Base-by-base conservation (phyloP, 2,113 vertebrate genomes). In the Centrocercus urophasianus region DNA sequence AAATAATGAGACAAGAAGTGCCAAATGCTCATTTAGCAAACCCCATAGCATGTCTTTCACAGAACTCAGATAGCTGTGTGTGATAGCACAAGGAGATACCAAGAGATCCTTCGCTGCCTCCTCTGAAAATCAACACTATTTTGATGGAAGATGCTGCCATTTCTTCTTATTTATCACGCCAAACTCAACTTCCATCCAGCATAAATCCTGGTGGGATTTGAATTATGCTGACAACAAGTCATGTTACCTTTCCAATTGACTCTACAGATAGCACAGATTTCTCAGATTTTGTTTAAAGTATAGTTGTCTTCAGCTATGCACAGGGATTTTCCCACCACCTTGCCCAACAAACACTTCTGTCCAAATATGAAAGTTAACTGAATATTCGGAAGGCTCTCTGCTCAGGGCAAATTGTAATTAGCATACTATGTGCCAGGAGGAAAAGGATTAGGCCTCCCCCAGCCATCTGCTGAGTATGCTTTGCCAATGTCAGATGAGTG, bases 401-500 rank as follows among this genome's bases (percentile, higher is more conserved):
- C 89, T 70, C 36, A 85, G 85, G 78, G 81, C 81, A 91, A 22
- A 48, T 11, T 75, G 47, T 74, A 85, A 90, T 93, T 79, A 80
- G 56, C 59, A 84, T 45, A 83, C 12, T 64, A 92, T 69, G 54
- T 89, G 89, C 83, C 81, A 92, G 78, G 22, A 83, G 52, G 67
- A 65, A 91, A 34, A 91, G 78, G 36, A 87, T 79, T 75, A 90
- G 63, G 34, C 56, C 92, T 67, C 89, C 30, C 59, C 40, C 43
- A 83, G 56, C 87, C 95, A 96, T 85, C 91, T 94, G 89, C 87
- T 3, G 28, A 90, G 73, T 59, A 81, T 7, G 56, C 54, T 59
- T 79, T 96, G 90, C 93, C 85, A 95, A 88, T 77, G 81, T 89
- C 74, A 92, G 78, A 95, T 80, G 59, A 87, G 43, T 43, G 67